Evolutionary conservation across 2,797 vertebrate species (phyloP).

Genomic region (Lagodon rhomboides): DNA sequence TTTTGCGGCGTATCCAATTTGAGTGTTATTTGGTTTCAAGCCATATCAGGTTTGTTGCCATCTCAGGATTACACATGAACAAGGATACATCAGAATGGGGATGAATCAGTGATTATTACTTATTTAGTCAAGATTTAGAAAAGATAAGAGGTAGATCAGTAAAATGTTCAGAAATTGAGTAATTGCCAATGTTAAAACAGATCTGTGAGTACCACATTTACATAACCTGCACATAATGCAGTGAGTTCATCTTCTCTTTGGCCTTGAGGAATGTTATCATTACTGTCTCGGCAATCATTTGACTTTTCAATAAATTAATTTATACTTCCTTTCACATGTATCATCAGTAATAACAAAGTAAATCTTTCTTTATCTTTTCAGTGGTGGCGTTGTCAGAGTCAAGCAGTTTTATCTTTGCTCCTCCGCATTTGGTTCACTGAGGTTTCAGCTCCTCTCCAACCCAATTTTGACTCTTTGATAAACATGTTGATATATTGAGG

Average conservation of each 20-base stretch:
- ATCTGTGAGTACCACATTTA: neutral
- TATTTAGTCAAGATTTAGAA: constrained; percentile 2
- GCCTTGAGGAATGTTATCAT: constrained; percentile 4
- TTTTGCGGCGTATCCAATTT: neutral
- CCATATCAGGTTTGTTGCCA: neutral
- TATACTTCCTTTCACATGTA: neutral
- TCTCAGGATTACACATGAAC: neutral
- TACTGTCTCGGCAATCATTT: neutral
- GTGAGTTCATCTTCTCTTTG: neutral
- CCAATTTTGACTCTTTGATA: constrained; percentile 53
- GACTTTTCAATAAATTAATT: neutral
- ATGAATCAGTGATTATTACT: neutral
- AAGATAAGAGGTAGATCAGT: neutral
- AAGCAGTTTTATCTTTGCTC: neutral
- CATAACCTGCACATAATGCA: neutral
- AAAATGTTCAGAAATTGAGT: neutral
- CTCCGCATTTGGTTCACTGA: neutral
- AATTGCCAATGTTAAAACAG: neutral
- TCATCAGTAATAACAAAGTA: neutral
- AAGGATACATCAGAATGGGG: neutral
- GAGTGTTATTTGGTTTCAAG: neutral
- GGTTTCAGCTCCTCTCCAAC: constrained; percentile 4
- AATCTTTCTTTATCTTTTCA: neutral
- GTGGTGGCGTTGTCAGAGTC: too few species aligned
- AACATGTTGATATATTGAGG: constrained; percentile 73